Base-by-base conservation (phyloP, 2,113 vertebrate species). In the Triplophysa rosa region DNA sequence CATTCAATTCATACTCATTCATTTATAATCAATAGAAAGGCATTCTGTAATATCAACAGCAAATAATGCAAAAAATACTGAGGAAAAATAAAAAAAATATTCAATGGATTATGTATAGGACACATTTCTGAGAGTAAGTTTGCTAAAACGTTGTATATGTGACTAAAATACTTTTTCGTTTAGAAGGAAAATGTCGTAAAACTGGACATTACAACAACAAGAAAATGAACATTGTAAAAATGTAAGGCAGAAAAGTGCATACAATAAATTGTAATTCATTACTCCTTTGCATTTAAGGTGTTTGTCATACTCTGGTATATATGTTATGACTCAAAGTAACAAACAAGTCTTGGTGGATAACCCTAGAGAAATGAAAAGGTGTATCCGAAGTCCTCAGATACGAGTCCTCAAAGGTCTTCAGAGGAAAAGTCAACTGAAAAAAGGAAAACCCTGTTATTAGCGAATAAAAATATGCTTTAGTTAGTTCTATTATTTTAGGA, bases 391-490 rank as follows among this genome's bases (percentile, higher is more conserved):
- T 37, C 1, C 33, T 37, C 5, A 37, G 33, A 37, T 1, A 37
- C 6, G 42, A 45, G 0, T 19, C 49, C 79, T 92, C 83, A 91
- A 73, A 89, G 87, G 82, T 91, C 90, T 68, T 87, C 84, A 54
- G 80, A 87, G 80, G 79, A 87, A 4, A 80, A 84, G 77, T 76
- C 87, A 78, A 54, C 91, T 93, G 86, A 69, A 81, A 88, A 83
- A 58, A 5, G 80, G 65, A 69, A 56, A 68, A 70, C 77, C 26
- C 52, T 19, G 45, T 26, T 13, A 54, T 67, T 67, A 62, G n/a
- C 29, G 8, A 47, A 77, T 79, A 21, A 29, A n/a, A 3, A 9
- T 14, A 9, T n/a, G 2, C 19, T 4, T 54, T 17, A 42, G 17
- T 19, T 1, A 3, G 13, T 37, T 70, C 47, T 9, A 16, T 67